Conservation (phyloP, 2,797 vertebrate species). For the Echeneis naucrates region DNA sequence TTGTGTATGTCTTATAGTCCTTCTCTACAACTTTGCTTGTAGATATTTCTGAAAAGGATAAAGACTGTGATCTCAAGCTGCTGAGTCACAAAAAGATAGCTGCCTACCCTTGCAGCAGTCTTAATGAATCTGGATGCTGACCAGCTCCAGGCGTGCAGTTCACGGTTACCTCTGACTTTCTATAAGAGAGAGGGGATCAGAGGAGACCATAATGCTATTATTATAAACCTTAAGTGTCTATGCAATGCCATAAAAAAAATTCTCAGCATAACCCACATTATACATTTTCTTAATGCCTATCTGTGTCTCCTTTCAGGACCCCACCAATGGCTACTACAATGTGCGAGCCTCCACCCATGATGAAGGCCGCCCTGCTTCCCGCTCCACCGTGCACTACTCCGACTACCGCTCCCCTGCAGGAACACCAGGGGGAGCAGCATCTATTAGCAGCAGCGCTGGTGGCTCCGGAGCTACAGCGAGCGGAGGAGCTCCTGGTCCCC, state of each 20-base stretch:
- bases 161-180: slow-evolving; percentile 21
- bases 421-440: slow-evolving; percentile 79
- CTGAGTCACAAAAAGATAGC: slow-evolving; percentile 34
- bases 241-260: background rate
- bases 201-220: background rate
- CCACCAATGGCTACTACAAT: slow-evolving; percentile 97
- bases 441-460: slow-evolving; percentile 81
- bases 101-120: slow-evolving; percentile 10
- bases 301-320: slow-evolving; percentile 84
- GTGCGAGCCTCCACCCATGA: slow-evolving; percentile 93
- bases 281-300: background rate
- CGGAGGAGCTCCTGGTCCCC: slow-evolving; percentile 83
- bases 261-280: background rate
- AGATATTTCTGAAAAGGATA: slow-evolving; percentile 14
- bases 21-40: slow-evolving; percentile 10
- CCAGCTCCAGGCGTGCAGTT: background rate
- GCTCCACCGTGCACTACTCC: slow-evolving; percentile 91
- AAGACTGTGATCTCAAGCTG: slow-evolving; percentile 8
- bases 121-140: slow-evolving; percentile 21
- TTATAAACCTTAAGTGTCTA: background rate
- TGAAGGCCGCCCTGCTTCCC: slow-evolving; percentile 90
- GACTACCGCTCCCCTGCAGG: slow-evolving; percentile 89
- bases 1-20: background rate
- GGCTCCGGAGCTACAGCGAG: slow-evolving; percentile 82
- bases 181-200: slow-evolving; percentile 6